These are phyloP conservation scores for Cryptocheilus praepositus DNA, from an alignment of 2,888 invertebrate genomes.

Conservation along the genomic window DNA sequence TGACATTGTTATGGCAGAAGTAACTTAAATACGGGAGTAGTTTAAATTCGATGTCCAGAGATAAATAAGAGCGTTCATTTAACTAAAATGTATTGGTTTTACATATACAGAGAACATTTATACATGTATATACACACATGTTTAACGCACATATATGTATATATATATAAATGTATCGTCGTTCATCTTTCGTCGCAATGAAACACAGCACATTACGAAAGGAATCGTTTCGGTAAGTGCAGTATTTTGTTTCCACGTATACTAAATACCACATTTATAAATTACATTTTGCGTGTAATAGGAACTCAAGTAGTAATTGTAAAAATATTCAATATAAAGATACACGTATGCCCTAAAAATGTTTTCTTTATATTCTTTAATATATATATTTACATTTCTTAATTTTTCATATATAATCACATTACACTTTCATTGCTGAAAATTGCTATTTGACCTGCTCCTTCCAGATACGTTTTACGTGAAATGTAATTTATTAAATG, in stretches of 20 bases:
- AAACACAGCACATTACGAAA: slow-evolving; percentile 45
- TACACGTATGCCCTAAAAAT: slow-evolving; percentile 42
- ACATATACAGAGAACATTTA: slow-evolving; percentile 51
- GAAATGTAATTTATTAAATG: too few species aligned
- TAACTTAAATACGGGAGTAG: too few species aligned
- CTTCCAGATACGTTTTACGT: too few species aligned
- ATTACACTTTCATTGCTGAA: slow-evolving; percentile 13
- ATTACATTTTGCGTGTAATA: slow-evolving; percentile 41
- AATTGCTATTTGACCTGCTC: not conserved
- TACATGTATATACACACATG: slow-evolving; percentile 50
- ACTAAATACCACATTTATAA: slow-evolving; percentile 58
- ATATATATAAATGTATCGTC: slow-evolving; percentile 37
- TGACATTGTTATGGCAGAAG: too few species aligned
- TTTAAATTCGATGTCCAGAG: slow-evolving; percentile 15
- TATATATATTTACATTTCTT: slow-evolving; percentile 53
- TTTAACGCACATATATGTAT: slow-evolving; percentile 38
- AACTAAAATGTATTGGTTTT: slow-evolving; percentile 42
- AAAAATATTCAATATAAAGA: slow-evolving; percentile 50
- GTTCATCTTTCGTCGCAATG: slow-evolving; percentile 29
- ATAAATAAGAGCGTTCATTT: slow-evolving; percentile 17
- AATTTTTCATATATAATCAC: slow-evolving; percentile 31
- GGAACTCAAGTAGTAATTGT: slow-evolving; percentile 53
- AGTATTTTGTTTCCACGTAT: slow-evolving; percentile 48
- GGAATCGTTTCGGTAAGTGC: slow-evolving; percentile 42
- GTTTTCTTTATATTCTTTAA: slow-evolving; percentile 42